A percentile compares a stretch with the other conserved stretches of the same genome.
These are phyloP conservation scores for Eupsittula cactorum DNA, from an alignment of 2,113 vertebrate genomes.

Conservation along the genomic window DNA sequence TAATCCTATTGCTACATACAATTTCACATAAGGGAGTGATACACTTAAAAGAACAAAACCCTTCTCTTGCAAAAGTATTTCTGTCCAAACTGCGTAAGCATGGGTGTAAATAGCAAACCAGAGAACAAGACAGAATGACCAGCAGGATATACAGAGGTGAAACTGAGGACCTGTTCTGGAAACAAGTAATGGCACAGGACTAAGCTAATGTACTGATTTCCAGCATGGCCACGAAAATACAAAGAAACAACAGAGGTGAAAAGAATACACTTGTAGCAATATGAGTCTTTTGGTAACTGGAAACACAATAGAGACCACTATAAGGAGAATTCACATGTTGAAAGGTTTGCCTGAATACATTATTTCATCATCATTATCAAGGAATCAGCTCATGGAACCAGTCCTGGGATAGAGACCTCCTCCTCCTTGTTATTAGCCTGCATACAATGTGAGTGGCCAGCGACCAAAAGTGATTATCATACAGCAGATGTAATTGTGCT, in stretches of 20 bases:
- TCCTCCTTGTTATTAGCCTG: fast-evolving
- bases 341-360: neutral
- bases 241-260: neutral
- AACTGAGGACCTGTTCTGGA: neutral
- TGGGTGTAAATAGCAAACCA: neutral
- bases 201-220: neutral
- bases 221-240: neutral
- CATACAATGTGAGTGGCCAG: neutral
- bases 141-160: neutral
- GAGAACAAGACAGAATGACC: neutral
- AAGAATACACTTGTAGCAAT: neutral
- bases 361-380: neutral
- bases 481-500: neutral
- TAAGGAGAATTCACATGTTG: neutral
- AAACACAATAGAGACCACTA: neutral
- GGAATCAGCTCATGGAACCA: neutral
- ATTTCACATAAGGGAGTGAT: neutral
- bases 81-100: neutral
- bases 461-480: neutral
- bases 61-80: neutral
- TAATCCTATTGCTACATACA: neutral
- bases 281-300: neutral
- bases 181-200: neutral
- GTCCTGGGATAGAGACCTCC: neutral
- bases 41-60: neutral